These are phyloP conservation scores for Tonatia bakeri DNA, from an alignment of 2,113 vertebrate genomes.

Conservation along the genomic window DNA sequence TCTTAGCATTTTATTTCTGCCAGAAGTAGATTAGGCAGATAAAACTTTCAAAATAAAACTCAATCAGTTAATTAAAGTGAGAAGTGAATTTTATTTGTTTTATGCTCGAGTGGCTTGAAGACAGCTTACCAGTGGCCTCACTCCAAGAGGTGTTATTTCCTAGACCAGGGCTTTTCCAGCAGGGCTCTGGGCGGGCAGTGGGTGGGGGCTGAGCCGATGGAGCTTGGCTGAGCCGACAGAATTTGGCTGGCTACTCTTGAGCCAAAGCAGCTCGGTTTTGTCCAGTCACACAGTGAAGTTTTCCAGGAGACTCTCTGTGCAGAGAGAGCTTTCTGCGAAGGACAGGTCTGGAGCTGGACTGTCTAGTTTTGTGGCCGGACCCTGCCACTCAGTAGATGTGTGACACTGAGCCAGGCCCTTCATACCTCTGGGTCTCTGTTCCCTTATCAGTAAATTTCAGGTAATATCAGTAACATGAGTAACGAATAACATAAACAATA, in stretches of 20 bases:
- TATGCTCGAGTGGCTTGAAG: constrained; percentile 54
- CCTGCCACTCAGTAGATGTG: not conserved
- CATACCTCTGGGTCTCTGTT: not conserved
- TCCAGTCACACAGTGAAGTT: not conserved
- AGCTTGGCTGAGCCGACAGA: not conserved
- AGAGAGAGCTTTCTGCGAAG: not conserved
- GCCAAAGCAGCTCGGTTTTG: constrained; percentile 3
- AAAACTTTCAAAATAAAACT: constrained; percentile 65
- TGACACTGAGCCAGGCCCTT: not conserved
- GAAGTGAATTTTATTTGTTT: constrained; percentile 63
- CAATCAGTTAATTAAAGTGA: constrained; percentile 74
- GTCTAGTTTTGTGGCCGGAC: not conserved
- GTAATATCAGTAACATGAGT: not conserved
- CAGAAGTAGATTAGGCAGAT: constrained; percentile 71
- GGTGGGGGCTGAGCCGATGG: not conserved
- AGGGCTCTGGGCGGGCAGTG: not conserved
- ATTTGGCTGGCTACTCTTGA: not conserved
- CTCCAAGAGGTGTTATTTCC: constrained; percentile 52
- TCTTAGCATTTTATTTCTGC: constrained; percentile 65
- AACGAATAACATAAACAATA: not conserved
- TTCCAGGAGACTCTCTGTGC: not conserved
- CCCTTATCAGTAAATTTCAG: not conserved
- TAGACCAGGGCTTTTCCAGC: not conserved
- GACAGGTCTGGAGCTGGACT: not conserved
- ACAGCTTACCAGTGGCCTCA: constrained; percentile 37